Conservation (phyloP, 1,140 invertebrate species). For the Saccostrea cuccullata region DNA sequence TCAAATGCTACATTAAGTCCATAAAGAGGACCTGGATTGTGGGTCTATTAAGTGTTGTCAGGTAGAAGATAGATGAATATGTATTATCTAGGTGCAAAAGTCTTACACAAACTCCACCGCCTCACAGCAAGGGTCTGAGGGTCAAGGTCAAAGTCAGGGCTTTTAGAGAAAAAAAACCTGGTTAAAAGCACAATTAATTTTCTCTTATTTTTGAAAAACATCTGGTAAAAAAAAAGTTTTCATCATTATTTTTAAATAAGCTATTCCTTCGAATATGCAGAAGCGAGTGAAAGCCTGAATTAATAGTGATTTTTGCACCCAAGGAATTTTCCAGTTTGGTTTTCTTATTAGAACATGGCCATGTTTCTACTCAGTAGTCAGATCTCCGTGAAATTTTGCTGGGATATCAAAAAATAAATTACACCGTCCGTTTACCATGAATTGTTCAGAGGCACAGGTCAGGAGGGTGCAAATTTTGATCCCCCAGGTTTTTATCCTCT, state of each 20-base stretch:
- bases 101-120: slow-evolving; percentile 3
- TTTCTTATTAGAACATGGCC: slow-evolving; percentile 8
- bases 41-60: slow-evolving; percentile 20
- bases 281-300: neutral
- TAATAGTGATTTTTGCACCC: slow-evolving; percentile 24
- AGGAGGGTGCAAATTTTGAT: slow-evolving; percentile 30
- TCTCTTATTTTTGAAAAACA: slow-evolving; percentile 4
- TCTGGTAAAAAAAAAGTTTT: slow-evolving; percentile 12
- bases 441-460: slow-evolving; percentile 26
- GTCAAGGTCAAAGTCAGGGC: neutral
- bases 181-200: slow-evolving; percentile 32
- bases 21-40: slow-evolving; percentile 18
- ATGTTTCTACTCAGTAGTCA: slow-evolving; percentile 13
- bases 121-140: neutral
- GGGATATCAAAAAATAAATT: slow-evolving; percentile 35
- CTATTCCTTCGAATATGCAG: neutral
- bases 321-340: slow-evolving; percentile 28
- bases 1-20: slow-evolving; percentile 24
- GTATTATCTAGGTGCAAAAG: slow-evolving; percentile 35
- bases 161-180: slow-evolving; percentile 16
- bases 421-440: slow-evolving; percentile 26
- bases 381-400: slow-evolving; percentile 30
- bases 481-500: slow-evolving; percentile 8
- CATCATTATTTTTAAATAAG: slow-evolving; percentile 23
- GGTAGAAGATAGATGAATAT: slow-evolving; percentile 19